phyloP scores from a whole-genome alignment of 2,113 vertebrate genomes.

The Phylloscopus whistleri region DNA sequence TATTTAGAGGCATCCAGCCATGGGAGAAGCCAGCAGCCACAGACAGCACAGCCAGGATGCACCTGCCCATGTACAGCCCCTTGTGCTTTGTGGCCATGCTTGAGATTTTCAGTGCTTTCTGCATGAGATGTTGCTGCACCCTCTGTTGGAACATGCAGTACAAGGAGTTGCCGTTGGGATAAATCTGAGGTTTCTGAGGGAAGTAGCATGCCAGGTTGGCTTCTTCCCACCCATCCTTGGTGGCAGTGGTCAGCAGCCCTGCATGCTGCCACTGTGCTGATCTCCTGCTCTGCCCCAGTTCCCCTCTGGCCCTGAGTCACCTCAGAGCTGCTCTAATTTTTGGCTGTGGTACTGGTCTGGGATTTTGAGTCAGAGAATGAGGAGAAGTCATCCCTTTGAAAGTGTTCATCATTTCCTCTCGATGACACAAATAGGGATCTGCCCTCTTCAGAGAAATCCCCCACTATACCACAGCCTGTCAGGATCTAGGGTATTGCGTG shows the following conservation, averaged over 20 bases:
- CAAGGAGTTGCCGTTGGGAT: accelerated
- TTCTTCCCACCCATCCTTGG: neutral
- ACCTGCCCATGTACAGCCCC: neutral
- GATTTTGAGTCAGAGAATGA: neutral
- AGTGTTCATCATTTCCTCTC: neutral
- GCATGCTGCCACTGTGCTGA: accelerated
- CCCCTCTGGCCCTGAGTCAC: neutral
- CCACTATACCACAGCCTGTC: neutral
- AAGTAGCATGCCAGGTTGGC: neutral
- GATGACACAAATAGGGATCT: neutral
- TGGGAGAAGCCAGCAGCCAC: neutral
- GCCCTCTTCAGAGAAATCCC: neutral
- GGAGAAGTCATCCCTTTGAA: neutral
- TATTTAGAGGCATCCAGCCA: neutral
- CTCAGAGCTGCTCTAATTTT: neutral
- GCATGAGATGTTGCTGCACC: accelerated
- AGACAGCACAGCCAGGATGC: neutral
- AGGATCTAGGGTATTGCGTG: neutral
- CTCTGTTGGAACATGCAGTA: neutral
- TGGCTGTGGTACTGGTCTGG: neutral
- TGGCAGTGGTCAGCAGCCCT: neutral
- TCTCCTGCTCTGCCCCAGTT: accelerated
- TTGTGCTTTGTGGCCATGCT: neutral
- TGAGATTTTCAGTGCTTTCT: neutral
- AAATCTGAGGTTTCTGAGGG: neutral